Base-by-base conservation (phyloP, 92 coral and sea anemone genomes). In the Palythoa grandis region DNA sequence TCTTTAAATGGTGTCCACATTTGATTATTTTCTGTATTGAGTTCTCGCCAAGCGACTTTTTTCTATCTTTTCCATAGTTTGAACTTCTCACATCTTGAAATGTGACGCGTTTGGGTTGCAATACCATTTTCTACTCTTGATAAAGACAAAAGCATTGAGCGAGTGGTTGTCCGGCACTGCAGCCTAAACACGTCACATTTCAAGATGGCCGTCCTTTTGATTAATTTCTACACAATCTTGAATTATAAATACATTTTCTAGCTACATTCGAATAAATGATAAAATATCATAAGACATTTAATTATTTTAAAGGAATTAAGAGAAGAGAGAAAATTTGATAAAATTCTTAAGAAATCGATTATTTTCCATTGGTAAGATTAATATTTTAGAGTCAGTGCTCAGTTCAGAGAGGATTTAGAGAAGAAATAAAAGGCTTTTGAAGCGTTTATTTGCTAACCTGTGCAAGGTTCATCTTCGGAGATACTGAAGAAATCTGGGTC, bases 401-500 rank as follows among this genome's bases (percentile, higher is more conserved):
- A 17, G 22, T 43, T 14, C 5, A 43, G 7, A 47, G 23, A 14
- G 6, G 29, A 38, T 2, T 38, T 60, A 58, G 52, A 57, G 61
- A 58, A 17, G 24, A 40, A 38, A 52, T 75, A 25, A 11, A 73
- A 43, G 37, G 52, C 14, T 14, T 17, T 17, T 11, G 37, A 5
- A 13, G 10, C 35, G 39, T 74, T 48, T 67, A 12, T 47, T 23
- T 61, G 29, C 52, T 60, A 78, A 78, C 83, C 83, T 78, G 83
- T 37, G 72, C 72, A 78, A 1, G 83, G 83, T 38, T 78, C 56
- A 8, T 61, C 70, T 14, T 78, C 38, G 3, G 83, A 78, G 72
- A 78, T 35, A 60, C 54, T 78, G 83, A 78, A 78, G 83, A 19
- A 78, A 60, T 61, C 83, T 38, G 83, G 83, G 50, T 78, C 47